These are phyloP conservation scores for Melanotaenia pygmaea DNA, from an alignment of 2,797 vertebrate genomes.

Conservation along the genomic window DNA sequence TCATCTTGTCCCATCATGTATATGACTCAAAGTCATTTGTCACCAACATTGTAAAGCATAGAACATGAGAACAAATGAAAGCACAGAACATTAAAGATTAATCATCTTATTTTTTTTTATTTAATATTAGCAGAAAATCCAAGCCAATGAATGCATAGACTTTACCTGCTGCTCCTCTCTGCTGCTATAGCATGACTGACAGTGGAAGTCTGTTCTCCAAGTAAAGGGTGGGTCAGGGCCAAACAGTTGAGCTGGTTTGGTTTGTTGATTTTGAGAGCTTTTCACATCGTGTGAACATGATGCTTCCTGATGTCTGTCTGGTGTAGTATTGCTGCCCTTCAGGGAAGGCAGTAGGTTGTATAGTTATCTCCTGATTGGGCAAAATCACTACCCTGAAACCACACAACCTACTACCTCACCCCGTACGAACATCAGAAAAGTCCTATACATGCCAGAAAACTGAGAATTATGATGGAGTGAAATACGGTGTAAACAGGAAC, in stretches of 20 bases:
- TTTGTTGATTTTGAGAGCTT: conserved; percentile 10
- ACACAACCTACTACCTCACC: conserved; percentile 99
- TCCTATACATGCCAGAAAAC: conserved; percentile 1
- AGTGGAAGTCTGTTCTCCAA: neutral
- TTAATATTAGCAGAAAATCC: conserved; percentile 29
- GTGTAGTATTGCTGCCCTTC: conserved; percentile 86
- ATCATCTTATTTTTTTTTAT: conserved; percentile 49
- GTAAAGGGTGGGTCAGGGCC: neutral
- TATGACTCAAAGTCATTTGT: conserved; percentile 1
- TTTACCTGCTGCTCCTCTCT: conserved; percentile 52
- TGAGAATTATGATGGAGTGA: conserved; percentile 2
- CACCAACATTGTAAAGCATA: neutral
- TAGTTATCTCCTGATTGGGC: conserved; percentile 90
- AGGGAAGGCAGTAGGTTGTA: conserved; percentile 91
- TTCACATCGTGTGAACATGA: conserved; percentile 11
- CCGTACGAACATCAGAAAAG: conserved; percentile 81
- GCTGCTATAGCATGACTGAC: conserved; percentile 2
- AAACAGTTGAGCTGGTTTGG: conserved; percentile 15
- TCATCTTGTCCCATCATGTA: no score
- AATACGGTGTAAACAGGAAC: neutral
- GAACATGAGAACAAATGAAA: conserved; percentile 5
- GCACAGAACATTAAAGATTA: conserved; percentile 35
- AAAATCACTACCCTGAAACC: conserved; percentile 99
- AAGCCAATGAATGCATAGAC: conserved; percentile 30
- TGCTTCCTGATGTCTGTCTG: conserved; percentile 47